Evolutionary conservation across 2,797 vertebrate species (phyloP), one percentile per base, ranked within the genome.

Genomic region (Rhinichthys osculus): DNA sequence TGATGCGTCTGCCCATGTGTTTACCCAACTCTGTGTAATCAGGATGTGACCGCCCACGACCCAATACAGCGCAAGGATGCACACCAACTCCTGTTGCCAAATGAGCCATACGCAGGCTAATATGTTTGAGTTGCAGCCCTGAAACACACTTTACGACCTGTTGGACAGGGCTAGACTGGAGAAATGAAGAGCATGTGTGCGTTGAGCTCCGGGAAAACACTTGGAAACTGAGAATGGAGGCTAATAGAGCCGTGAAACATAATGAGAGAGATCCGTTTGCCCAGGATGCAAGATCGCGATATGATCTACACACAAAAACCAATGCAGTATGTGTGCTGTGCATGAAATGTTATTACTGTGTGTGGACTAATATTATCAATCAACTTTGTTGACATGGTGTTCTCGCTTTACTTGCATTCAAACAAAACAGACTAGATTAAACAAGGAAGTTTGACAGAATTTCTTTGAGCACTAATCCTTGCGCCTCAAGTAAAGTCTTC

Each of bases 1-100:
- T 47, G 59, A 84, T 33, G 50, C 11, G 38, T 70, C 73, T 77
- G 47, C 50, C 10, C n/a, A 47, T 64, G 83, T 89, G 80, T 87
- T 89, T 87, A 80, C 83, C 57, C 84, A 84, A 70, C 74, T 52
- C 42, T 78, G 85, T 88, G 86, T 87, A 85, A 88, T 80, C 84
- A 83, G 87, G 85, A 80, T 71, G 59, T 74, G 54, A 74, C 64
- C 79, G 59, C 59, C 81, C 76, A 86, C 78, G 82, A 86, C n/a
- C 13, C 11, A 17, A 27, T 50, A 33, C 30, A 66, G 62, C 14
- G 27, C 40, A 7, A 83, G 59, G 73, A 27, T 14, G 21, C 71
- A 64, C 74, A 85, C 85, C 71, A 90, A 85, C 85, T 83, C 86
- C 7, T 64, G 33, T 64, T 86, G 78, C 79, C 81, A 85, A 88